These are phyloP conservation scores for Plumapathes pennacea DNA, from an alignment of 92 coral and sea anemone species.

Conservation along the genomic window DNA sequence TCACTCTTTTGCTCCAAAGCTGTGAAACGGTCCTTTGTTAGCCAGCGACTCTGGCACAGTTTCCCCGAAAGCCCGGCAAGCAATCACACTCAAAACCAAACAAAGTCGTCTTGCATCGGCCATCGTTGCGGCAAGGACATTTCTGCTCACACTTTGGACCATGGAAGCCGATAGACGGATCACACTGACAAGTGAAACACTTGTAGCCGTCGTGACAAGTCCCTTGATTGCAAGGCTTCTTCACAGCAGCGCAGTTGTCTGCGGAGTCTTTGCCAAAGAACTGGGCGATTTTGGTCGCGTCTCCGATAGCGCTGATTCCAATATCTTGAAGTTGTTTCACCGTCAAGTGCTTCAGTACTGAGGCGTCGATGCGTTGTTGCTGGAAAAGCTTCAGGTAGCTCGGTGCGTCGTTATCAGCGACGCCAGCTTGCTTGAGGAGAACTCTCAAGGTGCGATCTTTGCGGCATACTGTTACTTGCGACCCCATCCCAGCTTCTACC, in stretches of 20 bases:
- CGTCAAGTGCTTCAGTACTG: constrained; percentile 28
- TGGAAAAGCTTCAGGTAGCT: constrained; percentile 21
- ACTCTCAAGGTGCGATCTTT: constrained; percentile 7
- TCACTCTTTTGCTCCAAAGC: constrained; percentile 23
- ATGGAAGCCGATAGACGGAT: constrained; percentile 28
- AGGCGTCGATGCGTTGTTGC: constrained; percentile 49
- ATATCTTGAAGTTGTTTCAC: constrained; percentile 39
- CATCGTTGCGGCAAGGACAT: constrained; percentile 63
- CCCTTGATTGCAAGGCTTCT: constrained; percentile 44
- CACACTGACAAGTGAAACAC: constrained; percentile 50
- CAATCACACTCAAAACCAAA: constrained; percentile 54
- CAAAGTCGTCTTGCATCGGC: constrained; percentile 27
- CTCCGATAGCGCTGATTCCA: constrained; percentile 55
- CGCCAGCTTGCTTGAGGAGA: constrained; percentile 46
- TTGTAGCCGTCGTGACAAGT: constrained; percentile 59
- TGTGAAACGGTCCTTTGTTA: constrained; percentile 34
- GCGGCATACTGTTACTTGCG: constrained; percentile 1
- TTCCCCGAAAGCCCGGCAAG: constrained; percentile 48
- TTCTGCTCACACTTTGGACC: constrained; percentile 52
- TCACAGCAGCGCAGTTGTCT: constrained; percentile 45
- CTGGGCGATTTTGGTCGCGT: constrained; percentile 54
- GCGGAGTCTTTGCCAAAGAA: constrained; percentile 42
- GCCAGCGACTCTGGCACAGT: constrained; percentile 48
- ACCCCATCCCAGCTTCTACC: too few species aligned
- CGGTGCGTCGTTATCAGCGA: constrained; percentile 4